These are phyloP conservation scores for Drosophila aff. DNA, from an alignment of 1,140 invertebrate genomes.

Conservation along the genomic window DNA sequence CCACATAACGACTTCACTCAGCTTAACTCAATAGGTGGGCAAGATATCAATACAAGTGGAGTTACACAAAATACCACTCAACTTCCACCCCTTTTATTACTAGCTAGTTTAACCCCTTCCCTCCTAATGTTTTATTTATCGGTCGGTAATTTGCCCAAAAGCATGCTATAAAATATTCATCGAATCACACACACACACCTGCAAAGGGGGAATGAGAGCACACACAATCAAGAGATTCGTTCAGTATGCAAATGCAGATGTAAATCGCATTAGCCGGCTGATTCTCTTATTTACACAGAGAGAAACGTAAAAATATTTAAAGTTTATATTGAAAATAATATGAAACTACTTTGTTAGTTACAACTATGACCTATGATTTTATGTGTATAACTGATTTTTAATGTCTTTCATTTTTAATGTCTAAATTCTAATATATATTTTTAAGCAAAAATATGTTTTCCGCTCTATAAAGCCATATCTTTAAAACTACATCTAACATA, in stretches of 20 bases:
- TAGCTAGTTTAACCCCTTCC: slow-evolving; percentile 3
- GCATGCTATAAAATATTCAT: slow-evolving; percentile 77
- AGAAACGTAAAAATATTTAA: background rate
- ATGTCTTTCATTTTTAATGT: too few relatives aligned
- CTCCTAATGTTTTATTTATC: slow-evolving; percentile 66
- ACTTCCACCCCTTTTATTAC: background rate
- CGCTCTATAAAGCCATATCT: background rate
- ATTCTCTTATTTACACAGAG: slow-evolving; percentile 1
- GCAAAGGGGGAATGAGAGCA: background rate
- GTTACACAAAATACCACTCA: slow-evolving; percentile 19
- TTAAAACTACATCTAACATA: too few relatives aligned
- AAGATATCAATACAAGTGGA: slow-evolving; percentile 45
- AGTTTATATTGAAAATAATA: background rate
- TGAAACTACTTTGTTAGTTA: background rate
- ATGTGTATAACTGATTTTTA: background rate
- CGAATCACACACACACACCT: slow-evolving; percentile 4
- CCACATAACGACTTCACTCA: slow-evolving; percentile 22
- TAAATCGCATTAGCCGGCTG: slow-evolving; percentile 37
- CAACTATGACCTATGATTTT: background rate
- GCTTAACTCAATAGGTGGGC: slow-evolving; percentile 40
- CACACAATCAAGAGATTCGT: slow-evolving; percentile 32
- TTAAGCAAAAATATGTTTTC: background rate
- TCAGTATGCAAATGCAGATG: slow-evolving; percentile 55
- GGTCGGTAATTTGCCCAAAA: slow-evolving; percentile 71
- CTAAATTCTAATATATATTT: background rate